Conservation (phyloP, 2,797 vertebrate genomes). For the Anguilla marmorata region DNA sequence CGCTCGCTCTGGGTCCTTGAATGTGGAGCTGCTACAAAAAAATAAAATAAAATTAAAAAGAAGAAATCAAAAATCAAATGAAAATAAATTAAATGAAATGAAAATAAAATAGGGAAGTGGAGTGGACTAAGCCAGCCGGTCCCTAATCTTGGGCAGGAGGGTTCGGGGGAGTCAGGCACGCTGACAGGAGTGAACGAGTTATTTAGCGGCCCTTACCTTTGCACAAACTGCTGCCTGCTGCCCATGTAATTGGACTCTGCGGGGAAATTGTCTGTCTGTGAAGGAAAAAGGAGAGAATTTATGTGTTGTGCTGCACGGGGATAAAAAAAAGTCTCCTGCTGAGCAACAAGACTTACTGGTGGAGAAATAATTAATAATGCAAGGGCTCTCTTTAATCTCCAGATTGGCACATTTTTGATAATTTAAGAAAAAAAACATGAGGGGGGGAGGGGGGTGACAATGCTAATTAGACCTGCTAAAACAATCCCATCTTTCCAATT, state of each 20-base stretch:
- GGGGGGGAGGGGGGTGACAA: slow-evolving; percentile 31
- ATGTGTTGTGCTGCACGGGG: slow-evolving; percentile 75
- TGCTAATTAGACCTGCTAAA: slow-evolving; percentile 80
- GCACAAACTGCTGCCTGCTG: slow-evolving; percentile 99
- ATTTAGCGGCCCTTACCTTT: slow-evolving; percentile 95
- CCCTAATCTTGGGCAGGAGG: slow-evolving; percentile 66
- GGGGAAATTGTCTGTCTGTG: slow-evolving; percentile 99
- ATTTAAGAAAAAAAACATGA: slow-evolving; percentile 64
- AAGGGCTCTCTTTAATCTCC: slow-evolving; percentile 72
- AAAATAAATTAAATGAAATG: slow-evolving; percentile 44
- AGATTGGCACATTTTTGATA: slow-evolving; percentile 81
- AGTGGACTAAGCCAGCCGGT: slow-evolving; percentile 48
- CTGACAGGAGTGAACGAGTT: slow-evolving; percentile 77
- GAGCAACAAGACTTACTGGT: slow-evolving; percentile 86
- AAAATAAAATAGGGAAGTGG: neutral
- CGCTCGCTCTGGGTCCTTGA: slow-evolving; percentile 98
- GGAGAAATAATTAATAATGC: slow-evolving; percentile 89
- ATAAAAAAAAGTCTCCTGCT: slow-evolving; percentile 74
- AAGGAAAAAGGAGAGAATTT: slow-evolving; percentile 85
- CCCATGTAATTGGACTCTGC: slow-evolving; percentile 99
- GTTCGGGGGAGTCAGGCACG: slow-evolving; percentile 69
- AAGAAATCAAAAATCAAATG: slow-evolving; percentile 41
- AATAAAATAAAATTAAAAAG: slow-evolving; percentile 2
- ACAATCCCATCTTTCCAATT: slow-evolving; percentile 75
- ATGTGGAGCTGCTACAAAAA: slow-evolving; percentile 90